phyloP scores from a whole-genome alignment of 2,888 invertebrate species.

The Pammene fasciana region DNA sequence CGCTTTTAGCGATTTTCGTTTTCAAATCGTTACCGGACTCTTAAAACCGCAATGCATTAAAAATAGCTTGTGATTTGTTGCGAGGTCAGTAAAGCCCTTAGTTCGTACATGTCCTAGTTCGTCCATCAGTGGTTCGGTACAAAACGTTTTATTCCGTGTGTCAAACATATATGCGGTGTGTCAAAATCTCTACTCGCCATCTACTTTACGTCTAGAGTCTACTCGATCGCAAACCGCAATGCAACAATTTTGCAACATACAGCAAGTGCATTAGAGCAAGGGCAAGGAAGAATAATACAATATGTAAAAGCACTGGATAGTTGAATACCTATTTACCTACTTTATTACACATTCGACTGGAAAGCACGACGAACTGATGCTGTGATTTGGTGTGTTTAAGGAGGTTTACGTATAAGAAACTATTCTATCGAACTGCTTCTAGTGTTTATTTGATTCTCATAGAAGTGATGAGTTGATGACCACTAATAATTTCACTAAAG shows the following conservation, averaged over 20 bases:
- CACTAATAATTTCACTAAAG: neutral
- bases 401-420: neutral
- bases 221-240: neutral
- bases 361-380: neutral
- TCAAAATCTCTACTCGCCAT: neutral
- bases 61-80: no score
- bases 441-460: constrained; percentile 9
- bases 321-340: neutral
- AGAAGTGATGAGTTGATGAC: constrained; percentile 4
- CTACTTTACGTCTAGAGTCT: no score
- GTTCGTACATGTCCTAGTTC: no score
- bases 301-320: constrained; percentile 1
- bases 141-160: neutral
- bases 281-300: neutral
- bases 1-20: no score
- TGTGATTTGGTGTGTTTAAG: neutral
- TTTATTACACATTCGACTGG: neutral
- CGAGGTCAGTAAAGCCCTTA: no score
- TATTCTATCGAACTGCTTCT: neutral
- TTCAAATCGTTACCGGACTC: no score
- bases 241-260: neutral
- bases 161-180: neutral
- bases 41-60: no score
- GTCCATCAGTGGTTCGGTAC: neutral
- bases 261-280: neutral